Evolutionary conservation across 2,888 invertebrate genomes (phyloP), one percentile per base, ranked within the genome.

Genomic region (Baronia brevicornis): DNA sequence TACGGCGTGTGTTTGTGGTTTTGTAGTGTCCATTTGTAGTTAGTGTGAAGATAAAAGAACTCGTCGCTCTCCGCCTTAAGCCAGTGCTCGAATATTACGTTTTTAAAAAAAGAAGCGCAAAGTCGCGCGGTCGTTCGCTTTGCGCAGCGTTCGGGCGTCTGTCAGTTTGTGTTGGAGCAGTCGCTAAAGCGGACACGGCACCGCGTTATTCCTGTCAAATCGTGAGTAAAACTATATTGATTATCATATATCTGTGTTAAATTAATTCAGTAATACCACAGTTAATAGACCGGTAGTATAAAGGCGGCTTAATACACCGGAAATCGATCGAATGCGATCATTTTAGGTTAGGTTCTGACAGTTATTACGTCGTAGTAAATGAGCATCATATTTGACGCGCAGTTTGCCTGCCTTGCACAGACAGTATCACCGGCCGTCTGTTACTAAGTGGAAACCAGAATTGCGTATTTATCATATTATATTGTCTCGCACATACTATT

Each of bases 381-480:
- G 60, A 52, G 44, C 53, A 51, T 56, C 57, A 60, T n/a, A n/a
- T 51, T 66, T 55, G 62, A 52, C 51, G 47, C 47, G 80, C 74
- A 80, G 69, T 79, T 67, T 39, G 48, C 45, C 63, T 50, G 44
- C n/a, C n/a, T n/a, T n/a, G n/a, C n/a, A n/a, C n/a, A n/a, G 11
- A 23, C 19, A 18, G 53, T 66, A 62, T 46, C 46, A 62, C 57
- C 69, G 73, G 73, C 51, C 54, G 65, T 71, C 68, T 70, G 80
- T 82, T 80, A 73, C 80, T 75, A 80, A 67, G 68, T 57, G 68
- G 55, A 63, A 48, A 55, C 54, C 60, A 48, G 44, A 58, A 74
- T 69, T 79, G 78, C 80, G 78, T 77, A 74, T 60, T 65, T 62
- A n/a, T n/a, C n/a, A n/a, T n/a, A n/a, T n/a, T n/a, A n/a, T n/a